phyloP scores from a whole-genome alignment of 1,140 invertebrate species.

The Vanessa tameamea region DNA sequence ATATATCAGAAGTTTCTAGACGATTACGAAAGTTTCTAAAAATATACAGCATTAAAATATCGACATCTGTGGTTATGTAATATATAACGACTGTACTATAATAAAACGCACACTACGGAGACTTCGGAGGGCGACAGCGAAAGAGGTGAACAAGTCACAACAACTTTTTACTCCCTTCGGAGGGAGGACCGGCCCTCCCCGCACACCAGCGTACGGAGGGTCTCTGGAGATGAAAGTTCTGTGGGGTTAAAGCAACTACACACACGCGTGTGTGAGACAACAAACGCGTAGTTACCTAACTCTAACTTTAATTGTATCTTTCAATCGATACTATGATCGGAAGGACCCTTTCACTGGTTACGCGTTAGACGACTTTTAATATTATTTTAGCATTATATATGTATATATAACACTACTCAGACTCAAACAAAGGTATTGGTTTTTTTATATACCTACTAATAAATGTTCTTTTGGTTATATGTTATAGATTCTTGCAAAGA shows the following conservation, averaged over 20 bases:
- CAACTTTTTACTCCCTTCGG: conserved; percentile 76
- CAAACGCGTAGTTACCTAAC: conserved; percentile 77
- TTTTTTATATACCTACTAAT: too few species aligned
- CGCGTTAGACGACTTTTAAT: conserved; percentile 3
- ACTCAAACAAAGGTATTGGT: too few species aligned
- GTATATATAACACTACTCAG: background rate
- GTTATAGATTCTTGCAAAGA: too few species aligned
- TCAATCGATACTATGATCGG: conserved; percentile 73
- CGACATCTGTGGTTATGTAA: conserved; percentile 6
- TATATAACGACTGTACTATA: conserved; percentile 16
- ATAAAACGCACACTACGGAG: conserved; percentile 45
- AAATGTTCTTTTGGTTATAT: too few species aligned
- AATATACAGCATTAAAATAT: conserved; percentile 4
- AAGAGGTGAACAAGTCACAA: conserved; percentile 79
- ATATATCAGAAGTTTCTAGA: background rate
- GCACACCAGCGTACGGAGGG: conserved; percentile 48
- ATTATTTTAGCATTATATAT: background rate
- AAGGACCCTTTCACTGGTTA: conserved; percentile 29
- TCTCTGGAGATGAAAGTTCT: conserved; percentile 79
- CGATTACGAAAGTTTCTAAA: background rate
- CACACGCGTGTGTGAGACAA: conserved; percentile 71
- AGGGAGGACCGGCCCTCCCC: conserved; percentile 59
- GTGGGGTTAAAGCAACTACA: conserved; percentile 72
- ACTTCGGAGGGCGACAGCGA: conserved; percentile 70
- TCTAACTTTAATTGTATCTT: conserved; percentile 80